Base-by-base conservation (phyloP, 2,888 invertebrate species). In the Megalurothrips usitatus region DNA sequence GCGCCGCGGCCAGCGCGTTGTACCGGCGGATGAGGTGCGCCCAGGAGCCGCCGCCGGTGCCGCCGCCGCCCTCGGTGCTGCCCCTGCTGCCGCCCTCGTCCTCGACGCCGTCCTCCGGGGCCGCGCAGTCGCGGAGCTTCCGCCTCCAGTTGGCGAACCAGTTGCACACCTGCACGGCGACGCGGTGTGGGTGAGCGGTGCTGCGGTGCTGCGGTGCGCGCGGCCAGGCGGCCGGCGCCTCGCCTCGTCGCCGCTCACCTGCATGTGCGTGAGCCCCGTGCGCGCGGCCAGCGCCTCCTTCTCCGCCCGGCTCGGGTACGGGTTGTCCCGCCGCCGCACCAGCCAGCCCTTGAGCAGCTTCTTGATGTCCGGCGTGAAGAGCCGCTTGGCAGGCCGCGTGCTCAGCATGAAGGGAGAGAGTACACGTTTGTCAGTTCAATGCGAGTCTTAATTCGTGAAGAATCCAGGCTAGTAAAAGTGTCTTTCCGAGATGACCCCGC, bases 121-220 rank as follows among this genome's bases (percentile, higher is more conserved):
- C 92, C 84, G 94, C 93, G 86, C 93, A 93, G 86, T 94, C 94
- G 87, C 94, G 94, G 82, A 94, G 87, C 86, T 94, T 94, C 84
- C 94, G 88, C 82, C 94, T 89, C 94, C 94, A 94, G 85, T 94
- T 94, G n/a, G 94, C 94, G 86, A 94, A 94, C 94, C 94, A 94
- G 87, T 94, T 94, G 85, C 92, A 92, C 82, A 92, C 92, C 92
- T 92, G 87, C n/a, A n/a, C 80, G 17, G 78, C 28, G 28, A 49
- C 6, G 75, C 34, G 34, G 34, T 43, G 34, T 6, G 6, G 34
- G 34, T 43, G 6, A 43, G 34, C 6, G 34, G 3, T 4, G 34
- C 34, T 43, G 34, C 34, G 6, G 52, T 10, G 1, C 52, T 17
- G 52, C 1, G 52, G 94, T 94, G 87, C 94, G 92, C 34, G 91